Conservation (phyloP, 2,888 invertebrate species). For the Mayetiola destructor region DNA sequence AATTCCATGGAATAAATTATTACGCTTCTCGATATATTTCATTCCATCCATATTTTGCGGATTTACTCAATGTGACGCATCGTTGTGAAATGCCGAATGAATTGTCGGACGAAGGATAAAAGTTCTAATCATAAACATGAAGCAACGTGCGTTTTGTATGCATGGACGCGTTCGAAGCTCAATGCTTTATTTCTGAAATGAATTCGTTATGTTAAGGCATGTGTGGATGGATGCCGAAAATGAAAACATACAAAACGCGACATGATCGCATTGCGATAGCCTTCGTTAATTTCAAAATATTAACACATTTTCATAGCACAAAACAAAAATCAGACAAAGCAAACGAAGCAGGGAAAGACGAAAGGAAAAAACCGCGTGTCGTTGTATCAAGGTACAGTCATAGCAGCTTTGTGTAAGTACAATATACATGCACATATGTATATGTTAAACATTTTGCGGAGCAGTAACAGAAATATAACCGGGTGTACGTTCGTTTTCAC, state of each 20-base stretch:
- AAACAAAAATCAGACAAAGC: no score
- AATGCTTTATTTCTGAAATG: neutral
- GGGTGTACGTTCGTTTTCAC: neutral
- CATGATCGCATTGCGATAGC: neutral
- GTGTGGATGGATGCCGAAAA: neutral
- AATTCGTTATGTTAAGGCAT: neutral
- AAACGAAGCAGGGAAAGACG: neutral
- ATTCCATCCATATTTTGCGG: no score
- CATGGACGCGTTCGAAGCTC: neutral
- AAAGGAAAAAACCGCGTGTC: neutral
- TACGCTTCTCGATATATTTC: no score
- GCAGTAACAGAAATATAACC: neutral
- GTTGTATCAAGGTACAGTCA: conserved; percentile 4
- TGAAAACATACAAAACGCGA: neutral
- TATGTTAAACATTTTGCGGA: neutral
- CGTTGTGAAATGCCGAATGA: neutral
- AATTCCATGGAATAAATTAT: no score
- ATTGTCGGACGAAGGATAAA: neutral
- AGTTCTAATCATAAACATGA: neutral
- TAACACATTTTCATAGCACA: no score
- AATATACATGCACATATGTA: neutral
- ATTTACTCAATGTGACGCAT: no score
- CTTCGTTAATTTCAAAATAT: no score
- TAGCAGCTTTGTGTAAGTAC: neutral
- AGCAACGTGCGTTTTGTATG: neutral